Base-by-base conservation (phyloP, 37 sponge, comb jelly and placozoan species). In the Diacarnus erythraeanus region DNA sequence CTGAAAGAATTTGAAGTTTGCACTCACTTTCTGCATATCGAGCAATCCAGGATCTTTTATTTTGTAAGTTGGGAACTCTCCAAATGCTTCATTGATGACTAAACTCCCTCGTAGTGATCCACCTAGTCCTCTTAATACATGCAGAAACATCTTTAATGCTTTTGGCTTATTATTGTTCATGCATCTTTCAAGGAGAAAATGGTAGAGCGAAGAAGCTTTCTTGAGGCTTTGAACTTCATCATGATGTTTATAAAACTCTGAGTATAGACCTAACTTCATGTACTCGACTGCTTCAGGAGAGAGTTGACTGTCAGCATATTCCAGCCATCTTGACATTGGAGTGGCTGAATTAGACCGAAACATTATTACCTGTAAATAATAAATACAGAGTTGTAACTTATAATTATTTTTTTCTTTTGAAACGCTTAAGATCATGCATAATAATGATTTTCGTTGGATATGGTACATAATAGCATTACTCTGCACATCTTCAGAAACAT, bases 1-100 rank as follows among this genome's bases (percentile, higher is more conserved):
- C 18, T 59, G 60, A 59, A 59, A 59, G 60, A 59, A 59, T 27
- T 59, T 59, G 26, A 59, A 59, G 60, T 59, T 59, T n/a, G 26
- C 60, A 10, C 27, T 27, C 60, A 59, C 26, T 59, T 27, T 10
- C 3, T n/a, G 26, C 18, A 59, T 27, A 59, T 59, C 60, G 15
- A 59, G 18, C 17, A 59, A 4, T 4, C 60, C 60, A 17, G 60
- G 60, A 59, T 59, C 60, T 59, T 59, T 4, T 17, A 59, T 17
- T 10, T 59, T n/a, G 60, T 17, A 59, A 3, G 60, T n/a, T 10
- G 6, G 18, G 15, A 27, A 27, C 3, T 4, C 23, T 27, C 18
- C 60, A 59, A 59, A 59, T 4, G 60, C 60, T 3, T 59, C 60
- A 17, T 10, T 10, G 27, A 59, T 27, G 26, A 59, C 27, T 10